Evolutionary conservation across 2,113 vertebrate species (phyloP).

Genomic region (Myotis lucifugus): DNA sequence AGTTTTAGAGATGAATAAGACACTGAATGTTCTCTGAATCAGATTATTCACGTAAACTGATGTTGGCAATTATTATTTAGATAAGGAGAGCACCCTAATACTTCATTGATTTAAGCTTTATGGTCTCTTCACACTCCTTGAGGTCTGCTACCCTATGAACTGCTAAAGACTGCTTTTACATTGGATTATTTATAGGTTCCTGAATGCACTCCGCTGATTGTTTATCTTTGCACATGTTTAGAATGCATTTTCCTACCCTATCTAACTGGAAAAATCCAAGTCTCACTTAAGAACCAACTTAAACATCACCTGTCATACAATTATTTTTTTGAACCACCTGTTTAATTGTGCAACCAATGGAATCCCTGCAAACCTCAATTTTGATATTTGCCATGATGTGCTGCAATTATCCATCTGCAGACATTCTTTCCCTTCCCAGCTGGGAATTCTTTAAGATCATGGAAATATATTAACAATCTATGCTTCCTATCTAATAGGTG

Average conservation of each 20-base stretch:
- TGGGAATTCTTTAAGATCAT: background rate
- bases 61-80: background rate
- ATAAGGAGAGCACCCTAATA: background rate
- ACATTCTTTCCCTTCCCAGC: background rate
- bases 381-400: background rate
- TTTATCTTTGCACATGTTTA: background rate
- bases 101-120: background rate
- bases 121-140: background rate
- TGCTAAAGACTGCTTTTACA: background rate
- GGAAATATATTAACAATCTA: background rate
- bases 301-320: background rate
- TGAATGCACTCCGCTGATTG: background rate
- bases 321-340: background rate
- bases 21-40: background rate
- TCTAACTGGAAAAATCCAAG: background rate
- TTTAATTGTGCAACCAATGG: background rate
- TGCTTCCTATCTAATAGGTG: background rate
- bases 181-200: background rate
- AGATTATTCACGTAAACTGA: background rate
- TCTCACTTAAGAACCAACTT: background rate
- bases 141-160: background rate
- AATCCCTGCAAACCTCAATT: background rate
- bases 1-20: background rate
- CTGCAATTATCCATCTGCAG: background rate
- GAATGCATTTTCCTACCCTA: background rate